Percentiles rank a stretch among this genome's conserved stretches.
Conservation (phyloP, 2,888 invertebrate species). For the Halictus ligatus region DNA sequence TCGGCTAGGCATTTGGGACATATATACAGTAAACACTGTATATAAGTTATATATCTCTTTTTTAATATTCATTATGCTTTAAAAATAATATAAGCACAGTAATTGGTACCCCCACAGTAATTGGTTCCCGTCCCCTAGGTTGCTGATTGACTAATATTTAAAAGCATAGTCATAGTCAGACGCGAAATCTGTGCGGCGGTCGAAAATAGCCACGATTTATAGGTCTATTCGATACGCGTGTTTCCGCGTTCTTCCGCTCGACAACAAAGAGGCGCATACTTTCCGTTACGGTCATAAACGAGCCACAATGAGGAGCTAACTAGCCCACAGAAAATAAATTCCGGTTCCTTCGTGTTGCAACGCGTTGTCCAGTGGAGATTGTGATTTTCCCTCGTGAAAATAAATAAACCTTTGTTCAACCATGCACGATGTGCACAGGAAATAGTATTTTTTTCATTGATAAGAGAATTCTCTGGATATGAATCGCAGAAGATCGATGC, state of each 20-base stretch:
- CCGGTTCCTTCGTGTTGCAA: conserved; percentile 42
- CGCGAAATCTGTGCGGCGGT: not conserved
- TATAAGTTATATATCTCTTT: no score
- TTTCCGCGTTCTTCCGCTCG: conserved; percentile 50
- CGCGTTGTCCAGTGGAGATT: conserved; percentile 5
- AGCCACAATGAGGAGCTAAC: conserved; percentile 64
- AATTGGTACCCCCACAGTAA: no score
- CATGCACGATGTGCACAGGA: not conserved
- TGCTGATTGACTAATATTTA: not conserved
- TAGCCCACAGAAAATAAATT: conserved; percentile 59
- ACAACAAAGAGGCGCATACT: conserved; percentile 54
- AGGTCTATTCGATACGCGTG: conserved; percentile 43
- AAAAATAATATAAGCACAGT: no score
- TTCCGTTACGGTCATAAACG: conserved; percentile 67
- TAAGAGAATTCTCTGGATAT: no score
- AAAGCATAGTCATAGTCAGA: not conserved
- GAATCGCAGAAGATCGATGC: no score
- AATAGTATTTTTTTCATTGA: no score
- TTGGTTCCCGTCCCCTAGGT: not conserved
- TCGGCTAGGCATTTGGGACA: no score
- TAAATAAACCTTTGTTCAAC: conserved; percentile 20
- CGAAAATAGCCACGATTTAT: conserved; percentile 25
- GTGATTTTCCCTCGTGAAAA: conserved; percentile 21
- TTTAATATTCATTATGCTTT: no score
- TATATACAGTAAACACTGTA: no score